Evolutionary conservation across 2,888 invertebrate species (phyloP).

Genomic region (Heliconius ethilla): DNA sequence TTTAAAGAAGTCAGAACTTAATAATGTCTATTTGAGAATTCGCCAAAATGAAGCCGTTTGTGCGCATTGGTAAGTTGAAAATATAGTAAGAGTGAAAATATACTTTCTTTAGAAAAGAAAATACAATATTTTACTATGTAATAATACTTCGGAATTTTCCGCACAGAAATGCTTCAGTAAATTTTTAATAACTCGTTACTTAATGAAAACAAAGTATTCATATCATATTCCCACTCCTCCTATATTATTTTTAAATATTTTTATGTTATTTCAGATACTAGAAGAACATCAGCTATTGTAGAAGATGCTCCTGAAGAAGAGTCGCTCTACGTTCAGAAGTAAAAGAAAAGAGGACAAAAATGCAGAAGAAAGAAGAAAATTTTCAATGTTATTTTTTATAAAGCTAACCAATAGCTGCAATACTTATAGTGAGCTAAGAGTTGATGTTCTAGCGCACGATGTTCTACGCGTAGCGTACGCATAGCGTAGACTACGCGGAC

Average conservation of each 20-base stretch:
- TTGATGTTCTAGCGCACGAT: neutral
- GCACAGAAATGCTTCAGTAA: no score
- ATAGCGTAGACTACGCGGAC: no score
- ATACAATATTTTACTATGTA: no score
- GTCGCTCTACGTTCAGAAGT: neutral
- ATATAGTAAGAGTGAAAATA: neutral
- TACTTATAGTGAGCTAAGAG: neutral
- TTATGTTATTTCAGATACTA: neutral
- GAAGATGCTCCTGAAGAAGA: neutral
- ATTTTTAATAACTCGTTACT: no score
- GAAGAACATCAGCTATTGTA: neutral
- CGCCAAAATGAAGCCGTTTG: neutral
- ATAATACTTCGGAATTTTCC: no score
- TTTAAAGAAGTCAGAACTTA: neutral
- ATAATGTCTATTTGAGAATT: neutral
- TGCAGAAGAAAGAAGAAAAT: neutral
- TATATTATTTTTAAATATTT: neutral
- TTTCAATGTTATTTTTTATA: neutral
- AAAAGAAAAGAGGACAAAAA: neutral
- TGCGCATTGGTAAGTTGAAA: neutral
- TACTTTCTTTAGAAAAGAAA: neutral
- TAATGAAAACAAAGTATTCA: neutral
- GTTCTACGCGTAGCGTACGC: no score
- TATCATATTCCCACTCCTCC: neutral
- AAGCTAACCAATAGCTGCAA: neutral